A percentile compares a stretch with the other conserved stretches of the same genome.
These are phyloP conservation scores for Drosophila prostipennis DNA, from an alignment of 2,888 invertebrate species.

Conservation along the genomic window DNA sequence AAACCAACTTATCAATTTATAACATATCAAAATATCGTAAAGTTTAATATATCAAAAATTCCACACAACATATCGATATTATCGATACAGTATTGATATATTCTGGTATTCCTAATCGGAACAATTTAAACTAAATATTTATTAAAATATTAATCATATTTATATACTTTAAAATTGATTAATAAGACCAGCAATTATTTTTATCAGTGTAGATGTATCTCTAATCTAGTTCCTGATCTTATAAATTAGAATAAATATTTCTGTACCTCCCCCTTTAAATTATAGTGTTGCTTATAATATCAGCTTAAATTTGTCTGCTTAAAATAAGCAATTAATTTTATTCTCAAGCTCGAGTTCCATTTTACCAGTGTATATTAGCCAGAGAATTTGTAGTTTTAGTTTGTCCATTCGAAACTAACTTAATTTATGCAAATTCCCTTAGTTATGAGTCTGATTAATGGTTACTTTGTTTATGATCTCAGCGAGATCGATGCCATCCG, in stretches of 20 bases:
- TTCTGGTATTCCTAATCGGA: too few relatives aligned
- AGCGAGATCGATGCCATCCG: constrained; percentile 87
- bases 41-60: too few relatives aligned
- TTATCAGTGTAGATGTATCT: not conserved
- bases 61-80: too few relatives aligned
- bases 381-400: constrained; percentile 6
- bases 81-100: too few relatives aligned
- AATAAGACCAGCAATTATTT: not conserved
- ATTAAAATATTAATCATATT: too few relatives aligned
- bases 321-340: constrained; percentile 3
- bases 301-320: not conserved
- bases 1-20: too few relatives aligned
- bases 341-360: not conserved
- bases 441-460: constrained; percentile 38
- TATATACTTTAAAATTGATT: too few relatives aligned
- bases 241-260: constrained; percentile 5
- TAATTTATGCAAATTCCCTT: constrained; percentile 37
- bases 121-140: too few relatives aligned
- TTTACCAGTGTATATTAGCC: constrained; percentile 2
- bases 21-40: too few relatives aligned
- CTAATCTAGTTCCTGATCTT: constrained; percentile 4
- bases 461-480: constrained; percentile 18
- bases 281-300: constrained; percentile 4
- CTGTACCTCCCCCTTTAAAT: not conserved
- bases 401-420: constrained; percentile 13